phyloP scores from a whole-genome alignment of 2,888 invertebrate species.

The Harpagoxenus sublaevis region DNA sequence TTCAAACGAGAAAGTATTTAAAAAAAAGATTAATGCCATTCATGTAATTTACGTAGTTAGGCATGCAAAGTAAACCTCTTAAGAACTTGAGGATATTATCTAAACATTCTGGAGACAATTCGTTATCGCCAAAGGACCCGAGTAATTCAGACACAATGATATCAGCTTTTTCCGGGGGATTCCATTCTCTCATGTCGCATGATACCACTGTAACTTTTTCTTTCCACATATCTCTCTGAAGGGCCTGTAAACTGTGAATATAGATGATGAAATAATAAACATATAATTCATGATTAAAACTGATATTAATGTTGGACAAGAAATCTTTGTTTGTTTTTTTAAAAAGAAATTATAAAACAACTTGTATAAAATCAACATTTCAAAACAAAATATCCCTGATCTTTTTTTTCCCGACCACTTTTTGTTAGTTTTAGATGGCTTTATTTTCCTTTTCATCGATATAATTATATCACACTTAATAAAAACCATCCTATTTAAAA shows the following conservation, averaged over 20 bases:
- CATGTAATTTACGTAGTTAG: background rate
- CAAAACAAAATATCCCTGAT: background rate
- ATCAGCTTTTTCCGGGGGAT: slow-evolving; percentile 95
- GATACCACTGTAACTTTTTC: slow-evolving; percentile 92
- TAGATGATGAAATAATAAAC: background rate
- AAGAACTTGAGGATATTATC: slow-evolving; percentile 97
- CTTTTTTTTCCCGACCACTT: background rate
- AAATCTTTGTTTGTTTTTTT: background rate
- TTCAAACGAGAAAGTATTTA: background rate
- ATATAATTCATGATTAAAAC: background rate
- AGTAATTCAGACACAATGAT: slow-evolving; percentile 98
- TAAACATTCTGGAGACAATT: slow-evolving; percentile 98
- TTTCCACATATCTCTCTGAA: slow-evolving; percentile 93
- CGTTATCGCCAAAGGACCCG: slow-evolving; percentile 99
- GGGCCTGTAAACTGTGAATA: slow-evolving; percentile 88
- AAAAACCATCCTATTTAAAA: background rate
- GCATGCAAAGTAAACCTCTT: slow-evolving; percentile 86
- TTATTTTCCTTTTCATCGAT: background rate
- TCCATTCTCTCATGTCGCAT: slow-evolving; percentile 95
- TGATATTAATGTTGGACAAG: background rate
- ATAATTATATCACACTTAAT: background rate
- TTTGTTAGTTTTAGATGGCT: background rate
- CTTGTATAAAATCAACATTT: background rate
- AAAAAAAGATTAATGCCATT: background rate
- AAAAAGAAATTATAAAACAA: background rate